phyloP scores from a whole-genome alignment of 2,113 vertebrate genomes.

The Stigmatopora argus region DNA sequence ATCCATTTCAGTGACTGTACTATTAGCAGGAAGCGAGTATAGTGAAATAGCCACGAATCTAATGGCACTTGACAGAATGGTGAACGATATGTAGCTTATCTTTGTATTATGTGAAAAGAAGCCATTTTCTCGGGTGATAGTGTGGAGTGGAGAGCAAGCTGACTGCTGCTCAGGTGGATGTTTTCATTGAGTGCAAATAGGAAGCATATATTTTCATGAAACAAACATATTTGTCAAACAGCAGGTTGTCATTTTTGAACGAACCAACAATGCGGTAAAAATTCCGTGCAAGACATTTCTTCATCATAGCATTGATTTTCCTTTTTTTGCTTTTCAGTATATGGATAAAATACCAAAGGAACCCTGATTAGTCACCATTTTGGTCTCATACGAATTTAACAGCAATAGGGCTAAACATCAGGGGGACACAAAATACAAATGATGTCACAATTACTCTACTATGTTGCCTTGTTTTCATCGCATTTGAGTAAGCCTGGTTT shows the following conservation, averaged over 20 bases:
- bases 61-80: slow-evolving; percentile 65
- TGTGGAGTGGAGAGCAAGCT: slow-evolving; percentile 10
- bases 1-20: slow-evolving; percentile 67
- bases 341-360: neutral
- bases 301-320: too few relatives aligned
- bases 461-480: too few relatives aligned
- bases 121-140: slow-evolving; percentile 40
- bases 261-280: neutral
- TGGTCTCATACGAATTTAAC: too few relatives aligned
- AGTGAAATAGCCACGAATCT: slow-evolving; percentile 57
- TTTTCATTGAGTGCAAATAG: neutral
- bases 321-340: too few relatives aligned
- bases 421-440: too few relatives aligned
- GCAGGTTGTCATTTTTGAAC: slow-evolving; percentile 37
- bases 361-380: neutral
- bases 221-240: slow-evolving; percentile 26
- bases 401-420: too few relatives aligned
- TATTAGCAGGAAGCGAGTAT: slow-evolving; percentile 50
- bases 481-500: too few relatives aligned
- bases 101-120: slow-evolving; percentile 60
- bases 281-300: slow-evolving; percentile 14
- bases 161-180: neutral
- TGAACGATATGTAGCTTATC: slow-evolving; percentile 61
- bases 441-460: too few relatives aligned
- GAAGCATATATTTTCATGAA: slow-evolving; percentile 30